Conservation (phyloP, 2,113 vertebrate genomes). For the Accipiter cooperii region DNA sequence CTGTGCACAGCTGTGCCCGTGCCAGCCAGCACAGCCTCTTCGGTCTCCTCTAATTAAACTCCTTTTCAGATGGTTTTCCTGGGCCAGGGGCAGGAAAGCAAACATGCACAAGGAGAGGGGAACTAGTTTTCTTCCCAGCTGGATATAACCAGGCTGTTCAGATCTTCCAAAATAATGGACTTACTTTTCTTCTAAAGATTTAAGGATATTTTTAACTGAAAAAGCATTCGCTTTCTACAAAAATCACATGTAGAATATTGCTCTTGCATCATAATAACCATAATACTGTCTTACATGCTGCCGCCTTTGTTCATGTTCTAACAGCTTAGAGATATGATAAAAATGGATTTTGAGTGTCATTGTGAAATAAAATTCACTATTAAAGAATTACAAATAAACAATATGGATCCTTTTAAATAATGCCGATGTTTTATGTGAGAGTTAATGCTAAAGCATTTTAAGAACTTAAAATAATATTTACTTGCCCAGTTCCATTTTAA, state of each 20-base stretch:
- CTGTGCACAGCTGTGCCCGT: too few relatives aligned
- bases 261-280: background rate
- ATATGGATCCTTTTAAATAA: background rate
- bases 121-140: background rate
- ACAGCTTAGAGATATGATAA: background rate
- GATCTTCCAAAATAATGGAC: background rate
- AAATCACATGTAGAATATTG: background rate
- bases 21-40: accelerated
- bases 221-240: background rate
- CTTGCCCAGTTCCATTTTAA: background rate
- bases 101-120: background rate
- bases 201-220: background rate
- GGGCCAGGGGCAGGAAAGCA: accelerated
- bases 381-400: background rate
- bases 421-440: background rate
- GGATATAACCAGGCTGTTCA: background rate
- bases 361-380: background rate
- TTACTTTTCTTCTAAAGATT: background rate
- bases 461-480: background rate
- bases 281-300: background rate
- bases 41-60: background rate
- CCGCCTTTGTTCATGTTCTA: background rate
- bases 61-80: background rate
- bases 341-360: background rate
- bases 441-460: background rate